phyloP scores from a whole-genome alignment of 2,888 invertebrate species.

The Podabrus alpinus region DNA sequence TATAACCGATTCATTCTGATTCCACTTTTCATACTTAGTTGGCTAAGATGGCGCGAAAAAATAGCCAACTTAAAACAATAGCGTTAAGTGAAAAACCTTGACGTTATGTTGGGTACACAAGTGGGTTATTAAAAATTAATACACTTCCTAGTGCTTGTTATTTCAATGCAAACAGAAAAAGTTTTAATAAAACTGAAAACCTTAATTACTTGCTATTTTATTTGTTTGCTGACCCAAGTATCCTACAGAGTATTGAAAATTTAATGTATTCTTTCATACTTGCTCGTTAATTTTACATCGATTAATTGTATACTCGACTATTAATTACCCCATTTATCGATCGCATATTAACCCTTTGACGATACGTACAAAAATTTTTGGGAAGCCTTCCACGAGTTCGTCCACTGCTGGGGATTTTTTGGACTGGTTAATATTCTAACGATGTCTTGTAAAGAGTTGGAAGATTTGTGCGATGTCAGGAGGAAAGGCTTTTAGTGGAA shows the following conservation, averaged over 20 bases:
- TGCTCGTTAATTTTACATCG: neutral
- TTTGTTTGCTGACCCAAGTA: neutral
- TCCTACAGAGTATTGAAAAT: neutral
- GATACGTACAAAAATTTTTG: neutral
- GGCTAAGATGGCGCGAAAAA: neutral
- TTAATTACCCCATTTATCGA: neutral
- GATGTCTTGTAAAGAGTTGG: neutral
- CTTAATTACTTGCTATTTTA: neutral
- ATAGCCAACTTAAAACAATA: neutral
- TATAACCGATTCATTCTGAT: constrained; percentile 45
- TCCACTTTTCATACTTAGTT: constrained; percentile 32
- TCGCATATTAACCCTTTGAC: neutral
- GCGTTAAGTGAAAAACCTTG: neutral
- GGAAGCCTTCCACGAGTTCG: too few relatives aligned
- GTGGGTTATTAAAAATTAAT: neutral
- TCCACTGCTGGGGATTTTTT: neutral
- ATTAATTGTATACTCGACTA: neutral
- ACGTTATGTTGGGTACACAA: neutral
- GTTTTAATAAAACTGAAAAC: neutral
- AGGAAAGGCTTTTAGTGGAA: constrained; percentile 26
- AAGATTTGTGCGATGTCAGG: neutral
- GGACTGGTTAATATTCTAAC: neutral
- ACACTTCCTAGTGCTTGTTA: neutral
- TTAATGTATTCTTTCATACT: neutral
- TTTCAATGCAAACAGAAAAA: neutral